Evolutionary conservation across 2,888 invertebrate species (phyloP).

Genomic region (Phyllotreta cruciferae): DNA sequence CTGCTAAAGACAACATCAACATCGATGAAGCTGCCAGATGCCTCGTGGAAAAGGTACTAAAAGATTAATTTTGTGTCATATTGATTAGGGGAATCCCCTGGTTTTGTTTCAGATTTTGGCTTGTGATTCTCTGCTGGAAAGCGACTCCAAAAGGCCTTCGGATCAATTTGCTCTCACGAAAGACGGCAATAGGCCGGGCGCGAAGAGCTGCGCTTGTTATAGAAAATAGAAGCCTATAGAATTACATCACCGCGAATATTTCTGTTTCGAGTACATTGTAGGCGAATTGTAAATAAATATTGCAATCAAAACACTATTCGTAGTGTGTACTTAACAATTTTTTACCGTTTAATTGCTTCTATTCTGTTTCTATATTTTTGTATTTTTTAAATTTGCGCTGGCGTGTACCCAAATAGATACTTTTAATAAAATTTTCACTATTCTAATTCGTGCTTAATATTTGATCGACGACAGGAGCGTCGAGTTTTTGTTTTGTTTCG

Average conservation of each 20-base stretch:
- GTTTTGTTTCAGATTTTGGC: conserved; percentile 67
- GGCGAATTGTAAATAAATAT: conserved; percentile 8
- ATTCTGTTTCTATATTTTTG: conserved; percentile 14
- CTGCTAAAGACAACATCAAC: conserved; percentile 94
- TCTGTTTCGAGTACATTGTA: conserved; percentile 4
- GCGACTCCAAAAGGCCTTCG: conserved; percentile 70
- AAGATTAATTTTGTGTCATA: background rate
- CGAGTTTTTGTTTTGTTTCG: background rate
- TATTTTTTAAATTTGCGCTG: conserved; percentile 11
- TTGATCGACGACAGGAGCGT: too few relatives aligned
- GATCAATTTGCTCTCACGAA: conserved; percentile 71
- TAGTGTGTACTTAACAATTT: conserved; percentile 6
- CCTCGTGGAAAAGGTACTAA: conserved; percentile 85
- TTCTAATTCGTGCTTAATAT: background rate
- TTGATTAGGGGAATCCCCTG: background rate
- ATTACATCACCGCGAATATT: conserved; percentile 3
- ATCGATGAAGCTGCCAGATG: conserved; percentile 94
- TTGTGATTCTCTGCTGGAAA: conserved; percentile 78
- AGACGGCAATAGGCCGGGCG: conserved; percentile 44
- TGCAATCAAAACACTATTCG: background rate
- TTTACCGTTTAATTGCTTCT: conserved; percentile 5
- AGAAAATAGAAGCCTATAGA: background rate
- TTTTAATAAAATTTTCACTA: conserved; percentile 3
- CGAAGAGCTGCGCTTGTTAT: conserved; percentile 60
- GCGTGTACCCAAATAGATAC: conserved; percentile 6